A percentile compares a stretch with the other conserved stretches of the same genome.
phyloP scores from a whole-genome alignment of 2,797 vertebrate species.

The Anguilla pacifica region DNA sequence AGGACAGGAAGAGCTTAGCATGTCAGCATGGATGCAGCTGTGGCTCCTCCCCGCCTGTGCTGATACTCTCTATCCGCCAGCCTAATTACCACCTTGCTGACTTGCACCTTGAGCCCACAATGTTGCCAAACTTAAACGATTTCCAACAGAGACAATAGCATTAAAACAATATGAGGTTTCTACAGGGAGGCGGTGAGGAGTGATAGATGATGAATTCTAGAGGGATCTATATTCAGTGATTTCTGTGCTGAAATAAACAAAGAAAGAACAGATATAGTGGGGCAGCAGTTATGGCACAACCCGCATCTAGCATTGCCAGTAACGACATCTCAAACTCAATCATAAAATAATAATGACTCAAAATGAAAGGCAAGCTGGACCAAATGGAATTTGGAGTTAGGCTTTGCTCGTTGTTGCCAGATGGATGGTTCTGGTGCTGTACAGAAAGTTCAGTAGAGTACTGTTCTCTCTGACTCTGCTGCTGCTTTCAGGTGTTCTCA shows the following conservation, averaged over 20 bases:
- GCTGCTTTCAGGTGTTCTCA: neutral
- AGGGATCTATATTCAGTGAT: neutral
- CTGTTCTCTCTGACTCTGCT: neutral
- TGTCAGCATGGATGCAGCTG: constrained; percentile 41
- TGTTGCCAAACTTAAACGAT: neutral
- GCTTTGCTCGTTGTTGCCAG: neutral
- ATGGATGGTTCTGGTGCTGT: neutral
- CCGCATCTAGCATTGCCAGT: neutral
- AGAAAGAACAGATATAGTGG: neutral
- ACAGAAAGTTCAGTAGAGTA: neutral
- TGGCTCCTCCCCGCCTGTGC: constrained; percentile 24
- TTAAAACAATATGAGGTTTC: neutral
- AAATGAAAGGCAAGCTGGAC: constrained; percentile 1
- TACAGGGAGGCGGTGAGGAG: neutral
- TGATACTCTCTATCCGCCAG: neutral
- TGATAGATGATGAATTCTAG: neutral
- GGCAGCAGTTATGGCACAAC: neutral
- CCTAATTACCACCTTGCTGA: neutral
- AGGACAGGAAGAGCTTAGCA: constrained; percentile 42
- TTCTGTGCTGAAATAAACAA: neutral
- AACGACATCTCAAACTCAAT: neutral
- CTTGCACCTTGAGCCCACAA: neutral
- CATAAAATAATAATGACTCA: neutral
- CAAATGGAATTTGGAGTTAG: neutral
- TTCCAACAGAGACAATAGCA: neutral